Evolutionary conservation across 2,888 invertebrate genomes (phyloP), one percentile per base, ranked within the genome.

Genomic region (Carabus problematicus): DNA sequence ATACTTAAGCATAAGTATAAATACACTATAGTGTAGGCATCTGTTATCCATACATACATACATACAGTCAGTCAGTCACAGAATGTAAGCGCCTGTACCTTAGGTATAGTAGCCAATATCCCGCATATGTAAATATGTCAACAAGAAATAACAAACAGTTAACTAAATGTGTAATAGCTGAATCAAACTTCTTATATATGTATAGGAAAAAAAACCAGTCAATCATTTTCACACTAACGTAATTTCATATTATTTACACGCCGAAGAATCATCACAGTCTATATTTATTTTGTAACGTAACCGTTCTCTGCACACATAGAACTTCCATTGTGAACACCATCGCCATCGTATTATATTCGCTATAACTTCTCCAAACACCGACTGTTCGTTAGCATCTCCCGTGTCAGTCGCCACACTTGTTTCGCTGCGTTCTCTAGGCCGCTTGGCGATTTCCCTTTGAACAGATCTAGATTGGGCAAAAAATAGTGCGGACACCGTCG

Each of bases 401-500:
- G 83, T 9, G 95, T 93, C 69, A 97, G 87, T 78, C 94, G 86
- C 97, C 97, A 97, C 75, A 94, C 92, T 80, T 95, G 94, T 82
- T 95, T 95, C 60, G 96, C 94, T 6, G 95, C 95, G 82, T 93
- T 94, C 83, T 97, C 97, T 77, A 97, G 84, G 1, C 93, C 91
- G 77, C 92, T 91, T 70, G 93, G 91, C 40, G 94, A 92, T 81
- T 95, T 95, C 70, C 95, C 96, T 80, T 94, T 93, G 83, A 98
- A 95, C 72, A 98, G 84, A 82, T 97, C 97, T 77, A 97, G 87
- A 77, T 92, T 92, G 11, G 97, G 96, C 70, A 97, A 86, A 83
- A 97, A 97, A 80, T 97, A 97, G 82, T 97, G 97, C 29, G 96
- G 95, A 82, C 97, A 97, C 64, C 95, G 86, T 58, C 95, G 89